Conservation (phyloP, 2,113 vertebrate species). For the Alouatta palliata region DNA sequence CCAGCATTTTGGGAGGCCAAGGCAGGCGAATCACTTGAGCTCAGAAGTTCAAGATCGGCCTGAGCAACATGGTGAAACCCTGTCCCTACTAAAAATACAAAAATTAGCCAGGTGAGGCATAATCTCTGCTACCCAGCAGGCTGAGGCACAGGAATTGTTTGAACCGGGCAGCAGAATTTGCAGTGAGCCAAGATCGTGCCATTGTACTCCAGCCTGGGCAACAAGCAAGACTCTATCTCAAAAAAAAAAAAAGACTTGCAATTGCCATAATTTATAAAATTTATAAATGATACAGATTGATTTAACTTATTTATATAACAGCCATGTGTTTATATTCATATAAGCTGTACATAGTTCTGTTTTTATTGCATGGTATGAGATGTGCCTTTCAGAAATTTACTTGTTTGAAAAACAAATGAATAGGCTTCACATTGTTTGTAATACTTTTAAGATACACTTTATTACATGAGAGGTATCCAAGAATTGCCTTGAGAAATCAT, state of each 20-base stretch:
- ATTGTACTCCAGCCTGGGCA: too few species aligned
- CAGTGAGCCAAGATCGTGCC: too few species aligned
- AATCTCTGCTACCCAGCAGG: too few species aligned
- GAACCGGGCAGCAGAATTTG: too few species aligned
- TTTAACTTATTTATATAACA: background rate
- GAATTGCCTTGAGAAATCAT: background rate
- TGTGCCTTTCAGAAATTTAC: background rate
- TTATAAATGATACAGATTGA: background rate
- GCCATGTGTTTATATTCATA: background rate
- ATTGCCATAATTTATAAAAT: background rate
- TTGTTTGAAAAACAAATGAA: background rate
- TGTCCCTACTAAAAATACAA: too few species aligned
- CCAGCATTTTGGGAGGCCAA: too few species aligned
- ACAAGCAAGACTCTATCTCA: too few species aligned
- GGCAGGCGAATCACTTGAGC: too few species aligned
- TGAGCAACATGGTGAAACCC: too few species aligned
- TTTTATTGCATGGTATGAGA: background rate
- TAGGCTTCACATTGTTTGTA: background rate
- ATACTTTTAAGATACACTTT: background rate
- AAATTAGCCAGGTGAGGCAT: too few species aligned
- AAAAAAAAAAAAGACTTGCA: background rate
- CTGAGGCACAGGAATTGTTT: too few species aligned
- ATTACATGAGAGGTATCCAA: background rate
- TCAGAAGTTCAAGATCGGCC: too few species aligned
- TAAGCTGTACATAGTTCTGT: background rate